These are phyloP conservation scores for Littorina saxatilis DNA, from an alignment of 1,140 invertebrate genomes.

Conservation along the genomic window DNA sequence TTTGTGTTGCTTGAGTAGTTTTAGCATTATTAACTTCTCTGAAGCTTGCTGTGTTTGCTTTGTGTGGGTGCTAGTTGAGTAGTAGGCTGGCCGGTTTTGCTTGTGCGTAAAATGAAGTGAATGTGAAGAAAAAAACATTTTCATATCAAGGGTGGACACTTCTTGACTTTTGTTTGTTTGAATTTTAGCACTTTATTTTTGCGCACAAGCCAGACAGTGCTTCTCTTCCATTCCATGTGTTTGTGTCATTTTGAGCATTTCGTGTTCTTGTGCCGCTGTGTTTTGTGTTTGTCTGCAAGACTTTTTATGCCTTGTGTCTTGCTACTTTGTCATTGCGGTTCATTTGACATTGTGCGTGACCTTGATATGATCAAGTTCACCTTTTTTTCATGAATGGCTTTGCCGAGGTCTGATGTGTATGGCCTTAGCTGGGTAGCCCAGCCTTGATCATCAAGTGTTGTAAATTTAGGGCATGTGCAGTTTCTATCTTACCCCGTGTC, in stretches of 20 bases:
- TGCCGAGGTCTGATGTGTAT: too few species aligned
- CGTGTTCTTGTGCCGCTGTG: not conserved
- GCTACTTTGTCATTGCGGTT: not conserved
- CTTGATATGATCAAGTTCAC: too few species aligned
- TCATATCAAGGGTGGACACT: too few species aligned
- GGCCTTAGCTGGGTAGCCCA: too few species aligned
- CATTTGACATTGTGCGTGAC: not conserved
- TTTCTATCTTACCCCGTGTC: too few species aligned
- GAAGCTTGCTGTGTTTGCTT: not conserved
- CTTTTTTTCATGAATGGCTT: too few species aligned
- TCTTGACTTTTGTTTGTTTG: too few species aligned
- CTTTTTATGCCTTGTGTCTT: not conserved
- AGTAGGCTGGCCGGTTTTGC: not conserved
- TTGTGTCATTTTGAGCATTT: not conserved
- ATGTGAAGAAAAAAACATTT: too few species aligned
- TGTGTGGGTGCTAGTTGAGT: not conserved
- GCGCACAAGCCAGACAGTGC: not conserved
- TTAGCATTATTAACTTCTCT: constrained; percentile 1
- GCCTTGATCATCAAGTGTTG: too few species aligned
- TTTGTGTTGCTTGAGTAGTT: constrained; percentile 10
- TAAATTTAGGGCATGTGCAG: too few species aligned
- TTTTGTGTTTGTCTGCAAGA: not conserved
- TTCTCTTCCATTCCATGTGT: not conserved
- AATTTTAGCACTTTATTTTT: too few species aligned
- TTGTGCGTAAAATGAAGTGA: constrained; percentile 12